Conservation (phyloP, 2,888 invertebrate genomes). For the Drosophila mettleri region DNA sequence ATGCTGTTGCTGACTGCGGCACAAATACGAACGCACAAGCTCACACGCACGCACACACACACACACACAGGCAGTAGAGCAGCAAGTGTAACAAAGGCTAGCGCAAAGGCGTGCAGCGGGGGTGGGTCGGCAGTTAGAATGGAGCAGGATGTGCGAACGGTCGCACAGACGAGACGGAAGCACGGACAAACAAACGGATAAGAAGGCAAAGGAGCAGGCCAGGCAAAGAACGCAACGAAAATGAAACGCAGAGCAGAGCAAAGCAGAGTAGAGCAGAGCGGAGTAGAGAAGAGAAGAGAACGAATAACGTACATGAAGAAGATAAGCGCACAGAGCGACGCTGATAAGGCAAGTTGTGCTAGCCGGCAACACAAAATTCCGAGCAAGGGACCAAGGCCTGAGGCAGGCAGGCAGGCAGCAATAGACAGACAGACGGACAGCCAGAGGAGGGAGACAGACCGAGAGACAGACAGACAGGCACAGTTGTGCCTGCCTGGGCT, state of each 20-base stretch:
- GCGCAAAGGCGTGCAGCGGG: constrained; percentile 11
- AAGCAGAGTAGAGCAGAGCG: constrained; percentile 2
- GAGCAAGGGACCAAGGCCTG: constrained; percentile 12
- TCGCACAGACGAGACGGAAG: constrained; percentile 79
- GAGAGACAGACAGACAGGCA: constrained; percentile 13
- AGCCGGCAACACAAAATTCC: constrained; percentile 33
- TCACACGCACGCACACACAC: constrained; percentile 25
- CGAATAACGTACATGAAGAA: constrained; percentile 71
- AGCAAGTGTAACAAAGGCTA: constrained; percentile 37
- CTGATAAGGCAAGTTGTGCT: constrained; percentile 70
- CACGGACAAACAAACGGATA: constrained; percentile 80
- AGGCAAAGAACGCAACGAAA: constrained; percentile 15
- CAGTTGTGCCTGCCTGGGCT: constrained; percentile 9
- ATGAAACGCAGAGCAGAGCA: constrained; percentile 10
- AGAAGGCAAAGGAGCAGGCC: constrained; percentile 52
- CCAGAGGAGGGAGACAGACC: constrained; percentile 33
- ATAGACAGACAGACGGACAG: constrained; percentile 37
- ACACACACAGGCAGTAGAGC: constrained; percentile 12
- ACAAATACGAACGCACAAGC: constrained; percentile 51
- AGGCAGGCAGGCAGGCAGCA: constrained; percentile 38
- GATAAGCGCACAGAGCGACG: constrained; percentile 75
- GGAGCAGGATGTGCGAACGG: constrained; percentile 78
- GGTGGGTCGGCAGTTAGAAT: constrained; percentile 19
- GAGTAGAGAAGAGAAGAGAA: constrained; percentile 37
- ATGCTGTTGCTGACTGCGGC: constrained; percentile 65